phyloP scores from a whole-genome alignment of 2,113 vertebrate genomes.

The Actinemys pallida region DNA sequence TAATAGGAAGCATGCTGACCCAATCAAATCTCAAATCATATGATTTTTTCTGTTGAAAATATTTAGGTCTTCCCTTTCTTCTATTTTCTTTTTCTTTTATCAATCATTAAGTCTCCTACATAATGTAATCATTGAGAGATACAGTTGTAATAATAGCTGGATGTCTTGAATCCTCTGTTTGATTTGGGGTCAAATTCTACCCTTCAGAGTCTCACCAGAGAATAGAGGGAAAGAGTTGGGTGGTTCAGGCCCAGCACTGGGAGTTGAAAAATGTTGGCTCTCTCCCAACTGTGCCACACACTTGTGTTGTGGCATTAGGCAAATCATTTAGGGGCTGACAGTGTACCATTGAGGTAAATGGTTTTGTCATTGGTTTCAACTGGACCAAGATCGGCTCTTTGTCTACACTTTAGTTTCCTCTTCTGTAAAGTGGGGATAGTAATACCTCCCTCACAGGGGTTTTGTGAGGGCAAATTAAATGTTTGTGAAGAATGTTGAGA shows the following conservation, averaged over 20 bases:
- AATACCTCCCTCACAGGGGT: neutral
- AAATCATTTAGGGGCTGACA: neutral
- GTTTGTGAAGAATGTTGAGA: neutral
- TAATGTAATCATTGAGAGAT: neutral
- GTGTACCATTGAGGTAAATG: neutral
- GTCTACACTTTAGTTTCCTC: neutral
- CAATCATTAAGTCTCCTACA: neutral
- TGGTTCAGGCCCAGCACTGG: neutral
- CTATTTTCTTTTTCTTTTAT: neutral
- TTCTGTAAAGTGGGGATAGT: neutral
- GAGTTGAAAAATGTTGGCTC: neutral
- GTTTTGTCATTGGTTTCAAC: neutral
- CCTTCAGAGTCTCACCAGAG: neutral
- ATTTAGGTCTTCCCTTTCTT: neutral
- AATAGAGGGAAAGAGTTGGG: neutral
- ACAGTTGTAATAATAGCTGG: neutral
- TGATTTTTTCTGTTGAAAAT: conserved; percentile 1
- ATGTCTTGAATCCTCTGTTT: neutral
- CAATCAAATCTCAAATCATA: conserved; percentile 26
- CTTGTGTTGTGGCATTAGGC: neutral
- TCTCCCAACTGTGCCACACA: neutral
- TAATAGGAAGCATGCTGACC: conserved; percentile 26
- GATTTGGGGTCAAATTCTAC: neutral
- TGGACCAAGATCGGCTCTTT: neutral
- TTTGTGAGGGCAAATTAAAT: neutral